phyloP scores from a whole-genome alignment of 2,113 vertebrate species.

The Garra rufa region DNA sequence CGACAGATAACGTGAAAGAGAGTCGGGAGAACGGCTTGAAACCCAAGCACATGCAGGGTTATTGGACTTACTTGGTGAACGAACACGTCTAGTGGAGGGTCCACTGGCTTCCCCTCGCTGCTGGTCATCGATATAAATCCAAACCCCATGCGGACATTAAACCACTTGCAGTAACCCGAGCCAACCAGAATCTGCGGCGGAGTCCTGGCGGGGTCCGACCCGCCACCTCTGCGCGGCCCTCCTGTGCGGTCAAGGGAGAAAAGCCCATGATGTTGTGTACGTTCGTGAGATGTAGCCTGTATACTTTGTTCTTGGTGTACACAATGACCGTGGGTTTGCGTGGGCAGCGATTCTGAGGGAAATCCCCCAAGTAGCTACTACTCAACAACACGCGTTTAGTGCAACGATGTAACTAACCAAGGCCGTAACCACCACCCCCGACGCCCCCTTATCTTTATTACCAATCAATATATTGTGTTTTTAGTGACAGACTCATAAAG shows the following conservation, averaged over 20 bases:
- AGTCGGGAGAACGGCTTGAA: constrained; percentile 31
- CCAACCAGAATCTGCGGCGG: constrained; percentile 89
- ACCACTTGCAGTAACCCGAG: constrained; percentile 98
- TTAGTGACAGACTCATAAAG: not conserved
- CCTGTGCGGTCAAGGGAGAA: constrained; percentile 75
- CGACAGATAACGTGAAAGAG: not conserved
- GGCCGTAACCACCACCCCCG: not conserved
- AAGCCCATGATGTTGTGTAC: constrained; percentile 11
- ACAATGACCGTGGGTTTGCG: not conserved
- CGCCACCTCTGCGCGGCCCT: constrained; percentile 92
- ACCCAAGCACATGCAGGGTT: not conserved
- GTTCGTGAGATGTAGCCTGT: constrained; percentile 14
- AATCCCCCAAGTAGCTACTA: constrained; percentile 31
- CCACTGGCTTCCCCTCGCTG: constrained; percentile 91
- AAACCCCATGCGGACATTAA: constrained; percentile 99
- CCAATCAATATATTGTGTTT: not conserved
- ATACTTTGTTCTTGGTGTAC: not conserved
- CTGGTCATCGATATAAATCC: constrained; percentile 98
- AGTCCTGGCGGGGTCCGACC: constrained; percentile 86
- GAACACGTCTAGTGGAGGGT: constrained; percentile 95
- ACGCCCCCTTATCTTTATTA: not conserved
- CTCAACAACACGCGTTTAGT: constrained; percentile 2
- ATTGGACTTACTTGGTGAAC: constrained; percentile 96
- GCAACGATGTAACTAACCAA: no score
- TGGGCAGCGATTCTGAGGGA: constrained; percentile 5